Evolutionary conservation across 2,797 vertebrate species (phyloP).

Genomic region (Gymnoscopelus braueri): DNA sequence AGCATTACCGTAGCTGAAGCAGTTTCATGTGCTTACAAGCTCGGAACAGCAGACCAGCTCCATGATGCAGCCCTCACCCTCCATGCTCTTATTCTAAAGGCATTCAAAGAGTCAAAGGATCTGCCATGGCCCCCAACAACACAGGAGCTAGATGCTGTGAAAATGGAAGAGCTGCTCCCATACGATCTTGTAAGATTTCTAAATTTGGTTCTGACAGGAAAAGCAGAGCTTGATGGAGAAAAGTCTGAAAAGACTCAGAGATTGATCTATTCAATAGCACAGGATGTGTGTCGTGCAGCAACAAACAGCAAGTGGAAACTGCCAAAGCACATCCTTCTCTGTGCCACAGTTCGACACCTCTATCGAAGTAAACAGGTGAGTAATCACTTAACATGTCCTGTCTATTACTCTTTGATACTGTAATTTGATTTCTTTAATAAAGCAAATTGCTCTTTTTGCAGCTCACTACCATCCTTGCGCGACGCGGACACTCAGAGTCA

Average conservation of each 20-base stretch:
- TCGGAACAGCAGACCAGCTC: neutral
- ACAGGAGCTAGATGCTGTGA: neutral
- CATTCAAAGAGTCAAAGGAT: neutral
- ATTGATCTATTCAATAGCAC: neutral
- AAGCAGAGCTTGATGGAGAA: neutral
- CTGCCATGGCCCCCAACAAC: too few species aligned
- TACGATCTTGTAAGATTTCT: neutral
- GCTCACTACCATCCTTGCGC: neutral
- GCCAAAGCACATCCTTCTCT: neutral
- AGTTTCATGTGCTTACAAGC: neutral
- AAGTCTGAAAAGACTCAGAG: neutral
- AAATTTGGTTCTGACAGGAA: neutral
- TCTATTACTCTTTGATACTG: too few species aligned
- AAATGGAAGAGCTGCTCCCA: neutral
- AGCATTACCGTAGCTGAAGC: neutral
- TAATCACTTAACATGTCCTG: too few species aligned
- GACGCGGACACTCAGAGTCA: too few species aligned
- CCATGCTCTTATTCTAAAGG: neutral
- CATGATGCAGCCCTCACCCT: neutral
- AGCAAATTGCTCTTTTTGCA: neutral
- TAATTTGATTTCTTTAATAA: too few species aligned
- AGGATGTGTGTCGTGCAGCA: neutral
- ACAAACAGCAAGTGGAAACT: neutral
- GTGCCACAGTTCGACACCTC: neutral
- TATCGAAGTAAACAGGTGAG: too few species aligned